These are phyloP conservation scores for Hoplodrina ambigua DNA, from an alignment of 2,888 invertebrate species.

Conservation along the genomic window DNA sequence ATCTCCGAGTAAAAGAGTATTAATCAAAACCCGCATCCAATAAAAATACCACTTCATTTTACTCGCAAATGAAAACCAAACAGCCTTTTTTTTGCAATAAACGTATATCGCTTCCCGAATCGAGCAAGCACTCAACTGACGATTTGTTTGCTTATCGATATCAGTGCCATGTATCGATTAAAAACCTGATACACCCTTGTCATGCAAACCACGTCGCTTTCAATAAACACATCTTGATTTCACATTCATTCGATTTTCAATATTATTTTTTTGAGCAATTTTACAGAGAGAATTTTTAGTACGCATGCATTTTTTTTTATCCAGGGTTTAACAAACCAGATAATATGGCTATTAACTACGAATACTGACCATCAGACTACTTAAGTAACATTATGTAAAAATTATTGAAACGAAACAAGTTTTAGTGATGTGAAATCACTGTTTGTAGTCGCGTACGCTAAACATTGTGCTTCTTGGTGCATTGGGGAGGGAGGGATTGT, in stretches of 20 bases:
- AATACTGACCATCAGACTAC: no score
- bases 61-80: constrained; percentile 12
- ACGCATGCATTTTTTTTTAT: no score
- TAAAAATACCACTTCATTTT: constrained; percentile 18
- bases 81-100: constrained; percentile 26
- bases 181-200: constrained; percentile 25
- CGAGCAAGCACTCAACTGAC: constrained; percentile 33
- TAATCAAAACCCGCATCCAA: background rate
- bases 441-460: no score
- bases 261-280: constrained; percentile 1
- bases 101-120: constrained; percentile 6
- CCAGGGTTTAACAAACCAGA: no score
- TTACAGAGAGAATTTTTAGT: no score
- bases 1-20: background rate
- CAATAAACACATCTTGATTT: constrained; percentile 31
- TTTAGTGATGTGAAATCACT: no score
- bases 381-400: no score
- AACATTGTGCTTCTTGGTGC: no score
- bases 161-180: constrained; percentile 28
- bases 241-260: constrained; percentile 6
- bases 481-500: no score
- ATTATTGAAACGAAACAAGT: no score
- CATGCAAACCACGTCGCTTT: constrained; percentile 11
- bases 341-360: no score
- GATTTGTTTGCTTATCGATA: constrained; percentile 44